Base-by-base conservation (phyloP, 1,140 invertebrate genomes). In the Mactra quadrangularis region DNA sequence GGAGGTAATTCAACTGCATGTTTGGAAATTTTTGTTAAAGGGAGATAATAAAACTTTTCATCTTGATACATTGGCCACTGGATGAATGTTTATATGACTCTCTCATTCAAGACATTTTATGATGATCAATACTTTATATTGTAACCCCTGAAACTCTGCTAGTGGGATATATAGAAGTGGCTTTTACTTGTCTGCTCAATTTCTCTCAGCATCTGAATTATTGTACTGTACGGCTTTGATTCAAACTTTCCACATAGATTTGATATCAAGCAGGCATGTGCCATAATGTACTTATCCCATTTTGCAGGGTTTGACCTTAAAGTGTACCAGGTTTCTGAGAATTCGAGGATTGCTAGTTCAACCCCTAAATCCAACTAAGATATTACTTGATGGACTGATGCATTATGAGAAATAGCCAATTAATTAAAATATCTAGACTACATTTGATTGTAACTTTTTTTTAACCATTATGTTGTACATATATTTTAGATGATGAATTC, bases 401-500 rank as follows among this genome's bases (percentile, higher is more conserved):
- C 6, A n/a, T 53, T 7, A 53, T 53, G 22, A 53, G 22, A 9
- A 6, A 11, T 53, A n/a, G 22, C 15, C 6, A n/a, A 11, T 53
- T 4, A 11, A 53, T 9, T 53, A 6, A 53, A n/a, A 25, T n/a
- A 53, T 53, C 6, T 53, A 3, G n/a, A n/a, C 15, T n/a, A n/a
- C 6, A 9, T 25, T 25, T n/a, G 15, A n/a, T 53, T 47, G 41
- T n/a, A n/a, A 25, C 15, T 2, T 27, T 29, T 7, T 27, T 27
- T 7, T 27, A 25, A 29, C 29, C 4, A 27, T 27, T 29, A 59
- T 53, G 6, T 53, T 53, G 52, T n/a, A 7, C 13, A n/a, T 68
- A 4, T 52, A 13, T 57, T 41, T 55, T 25, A 72, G 70, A 50
- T 60, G 74, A 76, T 47, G 55, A 57, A 6, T 76, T 62, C 27